Conservation (phyloP, 2,113 vertebrate genomes). For the Macroglossus sobrinus region DNA sequence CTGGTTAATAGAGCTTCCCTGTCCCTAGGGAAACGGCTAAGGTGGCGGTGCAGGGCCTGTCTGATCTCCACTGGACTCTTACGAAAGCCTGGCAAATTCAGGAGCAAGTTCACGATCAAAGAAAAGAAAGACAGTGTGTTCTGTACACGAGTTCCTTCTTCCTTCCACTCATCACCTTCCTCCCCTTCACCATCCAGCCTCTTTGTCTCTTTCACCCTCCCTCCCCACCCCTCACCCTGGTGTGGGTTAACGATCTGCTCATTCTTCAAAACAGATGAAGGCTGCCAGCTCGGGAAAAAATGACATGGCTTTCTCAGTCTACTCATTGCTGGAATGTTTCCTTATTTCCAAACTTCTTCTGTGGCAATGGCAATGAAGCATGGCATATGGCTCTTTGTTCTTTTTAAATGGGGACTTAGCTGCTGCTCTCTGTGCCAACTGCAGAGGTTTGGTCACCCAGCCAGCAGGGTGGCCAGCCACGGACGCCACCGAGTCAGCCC, state of each 20-base stretch:
- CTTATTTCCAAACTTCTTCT: slow-evolving; percentile 26
- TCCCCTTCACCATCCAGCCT: background rate
- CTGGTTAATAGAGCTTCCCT: background rate
- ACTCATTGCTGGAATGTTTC: background rate
- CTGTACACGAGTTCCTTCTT: background rate
- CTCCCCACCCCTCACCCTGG: background rate
- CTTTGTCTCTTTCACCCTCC: background rate
- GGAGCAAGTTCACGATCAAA: background rate
- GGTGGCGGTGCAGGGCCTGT: background rate
- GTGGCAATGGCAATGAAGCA: background rate
- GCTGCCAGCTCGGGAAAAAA: background rate
- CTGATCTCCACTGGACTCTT: background rate
- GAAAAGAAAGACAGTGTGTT: background rate
- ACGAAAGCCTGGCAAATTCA: background rate
- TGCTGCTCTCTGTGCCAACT: background rate
- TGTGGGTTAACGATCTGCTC: background rate
- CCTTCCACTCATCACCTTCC: background rate
- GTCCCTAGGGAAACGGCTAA: background rate
- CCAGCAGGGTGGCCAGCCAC: background rate
- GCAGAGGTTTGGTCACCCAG: background rate
- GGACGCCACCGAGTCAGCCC: background rate
- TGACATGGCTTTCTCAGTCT: background rate
- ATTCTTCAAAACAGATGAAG: background rate
- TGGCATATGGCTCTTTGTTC: background rate
- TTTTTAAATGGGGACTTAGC: background rate